phyloP scores from a whole-genome alignment of 2,797 vertebrate species.

The Caiman crocodilus region DNA sequence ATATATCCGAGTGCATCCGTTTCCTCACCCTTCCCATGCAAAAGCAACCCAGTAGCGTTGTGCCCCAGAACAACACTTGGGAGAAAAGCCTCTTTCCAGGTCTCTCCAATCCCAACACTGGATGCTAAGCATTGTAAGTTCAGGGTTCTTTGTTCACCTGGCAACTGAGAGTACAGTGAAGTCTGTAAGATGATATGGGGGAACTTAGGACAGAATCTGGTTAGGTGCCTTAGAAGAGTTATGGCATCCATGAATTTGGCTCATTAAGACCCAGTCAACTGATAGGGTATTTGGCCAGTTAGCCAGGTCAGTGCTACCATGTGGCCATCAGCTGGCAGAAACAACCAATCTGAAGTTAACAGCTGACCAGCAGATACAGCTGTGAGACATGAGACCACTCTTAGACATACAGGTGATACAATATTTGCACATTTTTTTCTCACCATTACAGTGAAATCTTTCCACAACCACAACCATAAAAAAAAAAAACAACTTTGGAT shows the following conservation, averaged over 20 bases:
- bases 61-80: neutral
- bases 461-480: neutral
- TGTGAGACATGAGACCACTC: fast-evolving
- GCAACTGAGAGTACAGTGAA: neutral
- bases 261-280: neutral
- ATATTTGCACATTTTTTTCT: fast-evolving
- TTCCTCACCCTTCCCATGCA: neutral
- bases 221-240: neutral
- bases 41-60: neutral
- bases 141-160: neutral
- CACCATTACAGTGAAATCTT: neutral
- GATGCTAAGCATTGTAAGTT: neutral
- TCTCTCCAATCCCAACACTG: neutral
- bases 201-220: neutral
- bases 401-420: neutral
- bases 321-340: neutral
- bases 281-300: neutral
- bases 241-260: neutral
- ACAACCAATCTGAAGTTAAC: fast-evolving
- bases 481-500: too few species aligned
- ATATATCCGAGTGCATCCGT: neutral
- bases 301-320: neutral
- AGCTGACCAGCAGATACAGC: fast-evolving
- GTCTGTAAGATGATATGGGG: neutral
- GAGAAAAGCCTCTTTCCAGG: neutral